Evolutionary conservation across 1,140 invertebrate species (phyloP).

Genomic region (Onthophagus taurus): DNA sequence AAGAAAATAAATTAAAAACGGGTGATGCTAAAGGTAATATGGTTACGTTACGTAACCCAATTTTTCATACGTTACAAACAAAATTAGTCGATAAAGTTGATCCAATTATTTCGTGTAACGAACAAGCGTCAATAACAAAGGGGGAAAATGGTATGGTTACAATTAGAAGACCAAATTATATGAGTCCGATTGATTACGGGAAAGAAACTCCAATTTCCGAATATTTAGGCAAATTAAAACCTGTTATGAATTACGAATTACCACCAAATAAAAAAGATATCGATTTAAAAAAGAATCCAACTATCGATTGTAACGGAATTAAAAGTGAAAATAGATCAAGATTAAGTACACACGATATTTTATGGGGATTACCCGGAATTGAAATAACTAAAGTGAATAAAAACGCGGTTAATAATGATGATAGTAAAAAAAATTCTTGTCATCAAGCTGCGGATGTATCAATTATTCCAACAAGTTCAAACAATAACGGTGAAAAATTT

Average conservation of each 20-base stretch:
- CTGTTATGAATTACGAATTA: constrained; percentile 19
- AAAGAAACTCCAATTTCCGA: constrained; percentile 20
- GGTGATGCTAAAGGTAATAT: constrained; percentile 35
- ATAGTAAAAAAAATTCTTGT: constrained; percentile 21
- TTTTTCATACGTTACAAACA: constrained; percentile 45
- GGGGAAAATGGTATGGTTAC: constrained; percentile 71
- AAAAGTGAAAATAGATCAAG: no score
- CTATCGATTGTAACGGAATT: no score
- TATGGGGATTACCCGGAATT: constrained; percentile 34
- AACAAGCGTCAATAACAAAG: constrained; percentile 56
- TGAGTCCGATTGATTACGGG: constrained; percentile 22
- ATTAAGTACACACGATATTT: constrained; percentile 33
- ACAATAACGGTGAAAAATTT: constrained; percentile 26
- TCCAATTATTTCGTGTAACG: constrained; percentile 20
- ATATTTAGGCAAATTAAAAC: constrained; percentile 23
- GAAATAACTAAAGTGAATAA: constrained; percentile 37
- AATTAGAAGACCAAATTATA: constrained; percentile 55
- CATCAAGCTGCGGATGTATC: constrained; percentile 35
- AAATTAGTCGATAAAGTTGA: constrained; percentile 15
- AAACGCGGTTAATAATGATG: constrained; percentile 17
- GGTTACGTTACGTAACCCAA: constrained; percentile 66
- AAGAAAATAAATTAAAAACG: background rate
- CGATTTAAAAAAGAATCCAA: background rate
- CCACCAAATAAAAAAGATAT: background rate
- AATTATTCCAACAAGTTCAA: constrained; percentile 29